Evolutionary conservation across 2,888 invertebrate species (phyloP).

Genomic region (Mimas tiliae): DNA sequence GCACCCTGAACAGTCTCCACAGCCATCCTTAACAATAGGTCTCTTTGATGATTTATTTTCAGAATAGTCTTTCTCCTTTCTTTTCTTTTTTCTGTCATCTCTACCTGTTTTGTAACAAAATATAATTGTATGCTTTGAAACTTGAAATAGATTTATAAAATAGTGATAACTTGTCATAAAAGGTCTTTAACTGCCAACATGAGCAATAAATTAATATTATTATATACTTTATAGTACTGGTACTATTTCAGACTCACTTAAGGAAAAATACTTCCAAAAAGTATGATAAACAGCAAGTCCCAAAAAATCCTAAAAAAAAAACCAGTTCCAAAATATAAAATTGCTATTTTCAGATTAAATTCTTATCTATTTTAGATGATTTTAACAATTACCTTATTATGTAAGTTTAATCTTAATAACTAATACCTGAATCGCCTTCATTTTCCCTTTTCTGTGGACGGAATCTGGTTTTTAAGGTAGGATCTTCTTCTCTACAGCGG

Average conservation of each 20-base stretch:
- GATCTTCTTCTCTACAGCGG: conserved; percentile 92
- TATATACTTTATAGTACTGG: too few species aligned
- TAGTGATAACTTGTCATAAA: too few species aligned
- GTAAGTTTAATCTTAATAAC: background rate
- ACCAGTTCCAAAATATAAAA: too few species aligned
- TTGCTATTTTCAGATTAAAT: too few species aligned
- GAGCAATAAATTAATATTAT: too few species aligned
- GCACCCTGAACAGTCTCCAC: conserved; percentile 79
- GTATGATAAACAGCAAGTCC: too few species aligned
- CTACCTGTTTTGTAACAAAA: conserved; percentile 47
- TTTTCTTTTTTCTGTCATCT: conserved; percentile 79
- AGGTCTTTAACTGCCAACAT: too few species aligned
- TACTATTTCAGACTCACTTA: too few species aligned
- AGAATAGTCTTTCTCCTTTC: conserved; percentile 78
- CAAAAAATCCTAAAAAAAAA: background rate
- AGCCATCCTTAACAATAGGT: conserved; percentile 68
- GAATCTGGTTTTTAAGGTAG: conserved; percentile 87
- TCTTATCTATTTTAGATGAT: background rate
- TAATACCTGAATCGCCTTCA: conserved; percentile 69
- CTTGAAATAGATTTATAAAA: too few species aligned
- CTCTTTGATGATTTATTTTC: conserved; percentile 77
- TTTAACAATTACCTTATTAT: background rate
- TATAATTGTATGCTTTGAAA: too few species aligned
- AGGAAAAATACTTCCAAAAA: too few species aligned
- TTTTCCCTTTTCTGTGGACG: conserved; percentile 79